Percentiles rank a stretch among this genome's conserved stretches.
phyloP scores from a whole-genome alignment of 2,888 invertebrate genomes.

The Sisyra terminalis region DNA sequence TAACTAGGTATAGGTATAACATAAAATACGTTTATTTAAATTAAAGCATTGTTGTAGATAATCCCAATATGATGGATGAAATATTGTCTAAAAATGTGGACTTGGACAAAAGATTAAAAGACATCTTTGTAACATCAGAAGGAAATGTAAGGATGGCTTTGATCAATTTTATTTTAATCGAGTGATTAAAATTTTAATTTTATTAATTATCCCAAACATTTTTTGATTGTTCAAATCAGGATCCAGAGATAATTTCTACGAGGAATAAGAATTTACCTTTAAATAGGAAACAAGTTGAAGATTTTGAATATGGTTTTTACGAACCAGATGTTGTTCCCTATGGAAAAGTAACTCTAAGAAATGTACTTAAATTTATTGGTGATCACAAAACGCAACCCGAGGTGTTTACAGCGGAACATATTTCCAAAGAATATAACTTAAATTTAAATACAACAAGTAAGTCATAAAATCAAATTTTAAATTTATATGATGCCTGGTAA shows the following conservation, averaged over 20 bases:
- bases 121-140: constrained; percentile 55
- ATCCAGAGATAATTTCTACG: constrained; percentile 11
- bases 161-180: too few species aligned
- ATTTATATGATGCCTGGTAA: background rate
- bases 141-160: constrained; percentile 24
- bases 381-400: constrained; percentile 44
- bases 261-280: constrained; percentile 37
- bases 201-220: constrained; percentile 13
- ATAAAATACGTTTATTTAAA: background rate
- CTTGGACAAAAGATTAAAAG: constrained; percentile 47
- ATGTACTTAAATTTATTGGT: constrained; percentile 45
- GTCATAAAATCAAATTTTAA: constrained; percentile 11
- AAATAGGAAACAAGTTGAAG: constrained; percentile 29
- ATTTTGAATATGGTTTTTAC: constrained; percentile 48
- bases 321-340: constrained; percentile 40
- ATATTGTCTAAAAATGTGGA: constrained; percentile 41
- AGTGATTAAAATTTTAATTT: constrained; percentile 7
- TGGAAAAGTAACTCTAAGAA: constrained; percentile 48
- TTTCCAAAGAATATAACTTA: constrained; percentile 53
- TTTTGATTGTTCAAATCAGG: constrained; percentile 20
- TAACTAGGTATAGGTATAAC: constrained; percentile 8
- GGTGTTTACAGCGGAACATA: constrained; percentile 34
- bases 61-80: constrained; percentile 43
- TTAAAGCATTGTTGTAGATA: constrained; percentile 24
- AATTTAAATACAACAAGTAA: constrained; percentile 41